phyloP scores from a whole-genome alignment of 2,888 invertebrate genomes.

The Drosophila paranaensis region DNA sequence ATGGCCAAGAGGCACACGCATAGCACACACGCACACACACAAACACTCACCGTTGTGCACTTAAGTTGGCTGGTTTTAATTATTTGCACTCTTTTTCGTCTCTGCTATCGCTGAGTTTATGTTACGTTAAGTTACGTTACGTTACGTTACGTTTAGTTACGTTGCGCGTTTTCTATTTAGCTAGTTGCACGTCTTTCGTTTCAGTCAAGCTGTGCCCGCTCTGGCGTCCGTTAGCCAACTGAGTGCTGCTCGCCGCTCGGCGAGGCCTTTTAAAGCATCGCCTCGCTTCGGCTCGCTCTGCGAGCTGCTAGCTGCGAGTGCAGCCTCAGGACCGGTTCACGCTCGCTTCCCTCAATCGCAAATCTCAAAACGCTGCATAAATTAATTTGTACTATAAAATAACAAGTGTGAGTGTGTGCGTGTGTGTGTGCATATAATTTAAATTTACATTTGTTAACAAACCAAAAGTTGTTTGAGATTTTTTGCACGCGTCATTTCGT shows the following conservation, averaged over 20 bases:
- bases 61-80: slow-evolving; percentile 68
- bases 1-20: slow-evolving; percentile 46
- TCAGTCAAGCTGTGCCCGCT: slow-evolving; percentile 51
- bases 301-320: slow-evolving; percentile 12
- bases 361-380: slow-evolving; percentile 10
- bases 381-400: slow-evolving; percentile 36
- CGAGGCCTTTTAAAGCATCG: slow-evolving; percentile 69
- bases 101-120: slow-evolving; percentile 23
- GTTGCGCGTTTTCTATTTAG: slow-evolving; percentile 16
- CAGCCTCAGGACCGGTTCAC: slow-evolving; percentile 73
- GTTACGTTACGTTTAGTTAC: slow-evolving; percentile 22
- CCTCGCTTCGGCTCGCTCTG: slow-evolving; percentile 21
- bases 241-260: slow-evolving; percentile 64
- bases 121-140: not conserved
- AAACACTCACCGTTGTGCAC: slow-evolving; percentile 71
- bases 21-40: slow-evolving; percentile 21
- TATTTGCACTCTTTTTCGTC: slow-evolving; percentile 68
- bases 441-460: slow-evolving; percentile 5
- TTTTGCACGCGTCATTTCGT: not conserved
- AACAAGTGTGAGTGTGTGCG: not conserved
- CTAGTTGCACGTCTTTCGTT: slow-evolving; percentile 8
- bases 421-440: slow-evolving; percentile 1
- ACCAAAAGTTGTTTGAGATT: not conserved
- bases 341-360: slow-evolving; percentile 6
- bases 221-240: slow-evolving; percentile 59